phyloP scores from a whole-genome alignment of 2,888 invertebrate genomes.

The Pristionchus arcanus region DNA sequence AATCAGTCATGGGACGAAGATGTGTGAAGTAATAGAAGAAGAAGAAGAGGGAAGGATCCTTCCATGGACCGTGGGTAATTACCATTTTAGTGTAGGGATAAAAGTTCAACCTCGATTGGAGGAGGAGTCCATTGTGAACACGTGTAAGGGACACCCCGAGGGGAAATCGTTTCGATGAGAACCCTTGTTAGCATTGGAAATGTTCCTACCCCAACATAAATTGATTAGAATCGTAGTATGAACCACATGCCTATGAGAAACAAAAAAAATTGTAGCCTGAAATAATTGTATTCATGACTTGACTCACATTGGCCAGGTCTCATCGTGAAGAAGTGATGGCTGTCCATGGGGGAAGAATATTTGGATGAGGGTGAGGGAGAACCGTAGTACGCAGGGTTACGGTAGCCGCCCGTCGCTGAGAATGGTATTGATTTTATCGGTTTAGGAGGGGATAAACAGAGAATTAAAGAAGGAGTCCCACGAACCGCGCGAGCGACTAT shows the following conservation, averaged over 20 bases:
- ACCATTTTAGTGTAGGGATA: not conserved
- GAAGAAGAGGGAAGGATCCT: not conserved
- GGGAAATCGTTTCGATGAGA: not conserved
- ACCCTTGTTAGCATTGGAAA: too few relatives aligned
- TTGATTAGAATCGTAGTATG: not conserved
- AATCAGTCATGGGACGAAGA: slow-evolving; percentile 28
- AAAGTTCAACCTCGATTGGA: slow-evolving; percentile 16
- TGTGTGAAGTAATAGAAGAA: not conserved
- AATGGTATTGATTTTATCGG: not conserved
- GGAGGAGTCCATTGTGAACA: not conserved
- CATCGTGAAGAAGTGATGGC: slow-evolving; percentile 50
- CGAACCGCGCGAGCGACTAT: too few relatives aligned
- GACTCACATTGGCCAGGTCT: slow-evolving; percentile 39
- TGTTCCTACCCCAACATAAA: too few relatives aligned
- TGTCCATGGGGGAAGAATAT: slow-evolving; percentile 16
- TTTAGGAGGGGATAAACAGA: not conserved
- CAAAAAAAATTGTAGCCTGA: not conserved
- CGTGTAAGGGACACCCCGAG: not conserved
- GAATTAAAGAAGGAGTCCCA: too few relatives aligned
- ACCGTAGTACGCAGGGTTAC: slow-evolving; percentile 25
- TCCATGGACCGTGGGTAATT: not conserved
- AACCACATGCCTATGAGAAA: not conserved
- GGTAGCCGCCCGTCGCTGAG: slow-evolving; percentile 17
- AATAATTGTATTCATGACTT: too few relatives aligned
- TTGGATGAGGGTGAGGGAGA: not conserved